Base-by-base conservation (phyloP, 1,140 invertebrate genomes). In the Drosophila rufa region DNA sequence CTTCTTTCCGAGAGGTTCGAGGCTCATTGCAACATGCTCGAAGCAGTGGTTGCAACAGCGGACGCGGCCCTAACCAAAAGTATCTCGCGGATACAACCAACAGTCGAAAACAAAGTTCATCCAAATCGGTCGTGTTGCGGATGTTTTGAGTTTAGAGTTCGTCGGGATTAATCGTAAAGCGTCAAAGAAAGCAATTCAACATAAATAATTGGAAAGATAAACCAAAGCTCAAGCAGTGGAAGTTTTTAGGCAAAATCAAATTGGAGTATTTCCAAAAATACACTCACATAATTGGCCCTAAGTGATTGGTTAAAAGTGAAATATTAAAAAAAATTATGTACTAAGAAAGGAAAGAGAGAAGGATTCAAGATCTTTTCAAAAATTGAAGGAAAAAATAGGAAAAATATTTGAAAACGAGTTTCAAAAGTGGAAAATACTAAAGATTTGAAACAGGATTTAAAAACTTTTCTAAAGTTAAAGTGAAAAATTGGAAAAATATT, bases 51-150 rank as follows among this genome's bases (percentile, higher is more conserved):
- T 50, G 47, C 14, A 8, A 27, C 14, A 3, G 5, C 14, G 22
- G 2, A n/a, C 40, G 40, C 40, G 6, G 15, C 15, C 6, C 15
- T 14, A 7, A 2, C 15, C 40, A 42, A 5, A 15, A n/a, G 15
- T 6, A 42, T 2, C 15, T 36, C 33, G 33, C 33, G 33, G 33
- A 36, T 11, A 42, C 43, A 46, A 19, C 7, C 15, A 22, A 11
- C 53, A 38, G 19, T 42, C 15, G 19, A 9, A 57, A n/a, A 65
- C 30, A 22, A 65, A 25, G 43, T 15, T 60, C 15, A n/a, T 17
- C 2, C 11, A 7, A 27, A 2, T 15, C 62, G 56, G 62, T 36
- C 40, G 62, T 46, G 56, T 27, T 36, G 56, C 56, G 42, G 62
- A 61, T 61, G 27, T 4, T 38, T 25, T 7, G 2, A 30, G 25